phyloP scores from a whole-genome alignment of 2,113 vertebrate genomes.

The Toxotes jaculatrix region DNA sequence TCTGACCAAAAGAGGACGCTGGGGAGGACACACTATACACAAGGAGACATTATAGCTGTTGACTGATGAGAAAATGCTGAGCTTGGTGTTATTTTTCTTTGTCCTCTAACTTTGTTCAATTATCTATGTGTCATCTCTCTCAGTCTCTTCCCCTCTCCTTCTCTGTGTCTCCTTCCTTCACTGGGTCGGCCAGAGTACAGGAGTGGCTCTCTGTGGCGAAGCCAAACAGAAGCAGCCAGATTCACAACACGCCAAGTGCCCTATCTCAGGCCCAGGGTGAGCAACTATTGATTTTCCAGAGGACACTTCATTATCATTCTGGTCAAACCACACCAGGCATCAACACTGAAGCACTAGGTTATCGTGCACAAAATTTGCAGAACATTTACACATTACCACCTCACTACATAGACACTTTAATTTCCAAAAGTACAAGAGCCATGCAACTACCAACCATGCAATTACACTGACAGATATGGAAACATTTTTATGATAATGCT shows the following conservation, averaged over 20 bases:
- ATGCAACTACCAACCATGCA: neutral
- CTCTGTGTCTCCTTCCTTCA: conserved; percentile 31
- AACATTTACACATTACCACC: conserved; percentile 33
- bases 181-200: conserved; percentile 55
- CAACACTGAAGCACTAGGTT: conserved; percentile 55
- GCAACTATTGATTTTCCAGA: conserved; percentile 76
- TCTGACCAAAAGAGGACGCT: conserved; percentile 49
- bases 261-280: conserved; percentile 63
- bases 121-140: conserved; percentile 67
- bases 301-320: conserved; percentile 77
- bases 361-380: conserved; percentile 47
- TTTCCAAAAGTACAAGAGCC: neutral
- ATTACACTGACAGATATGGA: neutral
- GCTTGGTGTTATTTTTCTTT: conserved; percentile 54
- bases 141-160: conserved; percentile 41
- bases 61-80: conserved; percentile 69
- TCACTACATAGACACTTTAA: neutral
- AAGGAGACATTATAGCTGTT: conserved; percentile 47
- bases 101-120: conserved; percentile 75
- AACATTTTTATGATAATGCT: neutral
- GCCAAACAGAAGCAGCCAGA: conserved; percentile 73
- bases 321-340: conserved; percentile 64
- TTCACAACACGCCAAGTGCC: conserved; percentile 75
- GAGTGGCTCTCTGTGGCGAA: conserved; percentile 58
- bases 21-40: conserved; percentile 33